A percentile compares a stretch with the other conserved stretches of the same genome.
Evolutionary conservation across 2,113 vertebrate species (phyloP).

Genomic region (Notiomystis cincta): DNA sequence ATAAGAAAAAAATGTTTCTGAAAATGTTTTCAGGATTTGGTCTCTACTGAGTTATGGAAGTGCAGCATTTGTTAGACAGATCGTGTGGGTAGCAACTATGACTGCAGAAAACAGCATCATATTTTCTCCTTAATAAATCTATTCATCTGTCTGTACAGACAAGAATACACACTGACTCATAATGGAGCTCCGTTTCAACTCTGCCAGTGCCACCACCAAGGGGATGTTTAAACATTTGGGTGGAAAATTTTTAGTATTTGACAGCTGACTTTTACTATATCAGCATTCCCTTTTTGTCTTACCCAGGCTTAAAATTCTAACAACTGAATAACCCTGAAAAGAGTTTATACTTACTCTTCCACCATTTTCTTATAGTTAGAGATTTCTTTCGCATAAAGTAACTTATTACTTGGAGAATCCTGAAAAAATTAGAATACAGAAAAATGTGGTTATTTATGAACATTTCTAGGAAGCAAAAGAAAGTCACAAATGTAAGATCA

Average conservation of each 20-base stretch:
- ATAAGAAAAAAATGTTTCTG: not conserved
- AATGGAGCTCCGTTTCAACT: not conserved
- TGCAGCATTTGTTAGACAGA: not conserved
- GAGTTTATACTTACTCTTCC: conserved; percentile 87
- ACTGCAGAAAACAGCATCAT: not conserved
- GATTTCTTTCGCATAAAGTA: conserved; percentile 98
- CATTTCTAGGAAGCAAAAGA: not conserved
- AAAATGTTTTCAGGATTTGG: not conserved
- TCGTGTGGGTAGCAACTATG: not conserved
- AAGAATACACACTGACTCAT: not conserved
- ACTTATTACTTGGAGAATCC: conserved; percentile 99
- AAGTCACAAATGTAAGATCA: not conserved
- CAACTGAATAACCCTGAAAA: not conserved
- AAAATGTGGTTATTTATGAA: not conserved
- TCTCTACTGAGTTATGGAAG: not conserved
- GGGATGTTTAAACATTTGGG: not conserved
- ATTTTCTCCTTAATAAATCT: not conserved
- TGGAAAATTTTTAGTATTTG: not conserved
- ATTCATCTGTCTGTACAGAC: not conserved
- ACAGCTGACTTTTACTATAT: not conserved
- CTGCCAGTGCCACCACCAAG: not conserved
- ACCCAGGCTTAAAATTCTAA: not conserved
- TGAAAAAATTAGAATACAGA: conserved; percentile 43
- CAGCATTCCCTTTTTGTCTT: not conserved
- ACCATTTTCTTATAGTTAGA: conserved; percentile 99